Conservation (phyloP, 2,797 vertebrate genomes). For the Clarias platycephalus region DNA sequence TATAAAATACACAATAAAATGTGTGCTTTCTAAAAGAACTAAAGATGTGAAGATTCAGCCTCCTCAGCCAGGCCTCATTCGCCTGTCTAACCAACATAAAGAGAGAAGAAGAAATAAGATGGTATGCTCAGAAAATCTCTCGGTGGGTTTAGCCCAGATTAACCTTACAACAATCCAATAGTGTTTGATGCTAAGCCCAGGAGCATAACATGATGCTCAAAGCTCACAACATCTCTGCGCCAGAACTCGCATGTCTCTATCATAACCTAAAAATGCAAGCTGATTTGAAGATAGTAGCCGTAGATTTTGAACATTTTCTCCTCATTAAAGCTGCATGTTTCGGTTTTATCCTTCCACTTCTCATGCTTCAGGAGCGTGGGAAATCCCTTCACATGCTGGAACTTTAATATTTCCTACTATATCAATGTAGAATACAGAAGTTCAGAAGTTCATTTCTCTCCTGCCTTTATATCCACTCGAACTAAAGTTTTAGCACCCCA, state of each 20-base stretch:
- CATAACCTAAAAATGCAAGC: background rate
- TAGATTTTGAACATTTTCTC: background rate
- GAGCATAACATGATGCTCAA: background rate
- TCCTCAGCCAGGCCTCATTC: background rate
- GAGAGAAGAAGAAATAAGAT: background rate
- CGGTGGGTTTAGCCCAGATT: conserved; percentile 29
- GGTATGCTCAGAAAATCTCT: conserved; percentile 1
- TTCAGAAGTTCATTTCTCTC: background rate
- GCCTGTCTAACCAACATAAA: background rate
- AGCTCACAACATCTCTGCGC: background rate
- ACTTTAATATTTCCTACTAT: background rate
- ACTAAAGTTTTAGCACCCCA: background rate
- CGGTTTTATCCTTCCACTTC: background rate
- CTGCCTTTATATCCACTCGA: background rate
- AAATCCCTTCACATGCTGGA: background rate
- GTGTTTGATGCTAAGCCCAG: conserved; percentile 17
- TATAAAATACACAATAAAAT: too few relatives aligned
- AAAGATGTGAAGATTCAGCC: background rate
- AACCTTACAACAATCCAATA: conserved; percentile 28
- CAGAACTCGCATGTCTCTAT: background rate
- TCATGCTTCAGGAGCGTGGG: background rate
- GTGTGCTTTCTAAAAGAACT: background rate
- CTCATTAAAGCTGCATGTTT: background rate
- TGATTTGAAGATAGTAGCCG: conserved; percentile 5
- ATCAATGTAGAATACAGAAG: background rate